These are phyloP conservation scores for Drosophila bipectinata DNA, from an alignment of 1,140 invertebrate genomes.

Conservation along the genomic window DNA sequence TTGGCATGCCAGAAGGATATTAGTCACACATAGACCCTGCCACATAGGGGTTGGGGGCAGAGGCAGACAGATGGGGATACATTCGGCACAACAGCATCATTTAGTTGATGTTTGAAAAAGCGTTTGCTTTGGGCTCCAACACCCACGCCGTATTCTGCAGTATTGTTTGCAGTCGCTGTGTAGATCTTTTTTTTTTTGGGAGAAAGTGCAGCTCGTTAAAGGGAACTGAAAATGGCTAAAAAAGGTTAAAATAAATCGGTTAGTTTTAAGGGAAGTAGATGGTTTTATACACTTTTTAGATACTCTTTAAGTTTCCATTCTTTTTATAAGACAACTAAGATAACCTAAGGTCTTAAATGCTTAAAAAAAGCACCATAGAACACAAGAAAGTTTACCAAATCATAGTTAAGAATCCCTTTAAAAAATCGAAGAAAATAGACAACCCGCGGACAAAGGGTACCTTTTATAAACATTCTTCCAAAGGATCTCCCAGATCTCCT, in stretches of 20 bases:
- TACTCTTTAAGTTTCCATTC: neutral
- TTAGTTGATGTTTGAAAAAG: constrained; percentile 6
- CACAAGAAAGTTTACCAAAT: no score
- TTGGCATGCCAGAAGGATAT: constrained; percentile 77
- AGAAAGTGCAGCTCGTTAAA: neutral
- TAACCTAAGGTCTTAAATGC: no score
- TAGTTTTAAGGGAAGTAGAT: no score
- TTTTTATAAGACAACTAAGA: no score
- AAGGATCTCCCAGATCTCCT: no score
- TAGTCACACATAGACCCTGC: constrained; percentile 55
- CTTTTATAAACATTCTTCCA: no score
- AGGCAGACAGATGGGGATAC: constrained; percentile 32
- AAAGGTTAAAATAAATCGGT: no score
- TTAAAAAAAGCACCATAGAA: no score
- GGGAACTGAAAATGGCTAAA: neutral
- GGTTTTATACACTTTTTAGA: no score
- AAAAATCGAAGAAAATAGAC: no score
- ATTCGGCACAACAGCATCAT: constrained; percentile 27
- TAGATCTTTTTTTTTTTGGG: neutral
- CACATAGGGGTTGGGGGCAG: neutral
- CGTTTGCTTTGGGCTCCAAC: neutral
- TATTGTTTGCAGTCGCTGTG: neutral
- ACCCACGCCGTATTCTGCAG: neutral
- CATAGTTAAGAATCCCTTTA: no score
- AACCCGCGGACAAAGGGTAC: no score